Evolutionary conservation across 2,113 vertebrate species (phyloP).

Genomic region (Typhlomys cinereus): DNA sequence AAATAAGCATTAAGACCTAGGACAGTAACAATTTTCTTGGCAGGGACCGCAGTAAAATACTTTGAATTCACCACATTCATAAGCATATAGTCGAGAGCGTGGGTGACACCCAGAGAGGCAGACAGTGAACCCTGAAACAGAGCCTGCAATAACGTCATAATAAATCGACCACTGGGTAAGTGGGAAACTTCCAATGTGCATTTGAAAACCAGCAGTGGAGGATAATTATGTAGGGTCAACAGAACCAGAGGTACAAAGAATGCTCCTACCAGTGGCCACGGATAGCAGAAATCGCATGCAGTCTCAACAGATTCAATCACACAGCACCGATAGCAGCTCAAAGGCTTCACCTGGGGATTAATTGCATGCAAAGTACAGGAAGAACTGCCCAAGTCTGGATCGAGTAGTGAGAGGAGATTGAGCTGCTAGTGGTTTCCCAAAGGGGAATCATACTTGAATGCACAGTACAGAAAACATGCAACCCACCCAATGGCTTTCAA

Average conservation of each 20-base stretch:
- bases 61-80: neutral
- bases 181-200: neutral
- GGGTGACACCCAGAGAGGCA: neutral
- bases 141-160: neutral
- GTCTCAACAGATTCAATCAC: neutral
- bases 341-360: neutral
- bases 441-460: neutral
- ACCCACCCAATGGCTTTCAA: neutral
- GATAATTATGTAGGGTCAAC: neutral
- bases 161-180: neutral
- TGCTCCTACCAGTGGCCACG: neutral
- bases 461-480: neutral
- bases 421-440: neutral
- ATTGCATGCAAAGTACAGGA: neutral
- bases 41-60: neutral
- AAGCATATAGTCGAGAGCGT: neutral
- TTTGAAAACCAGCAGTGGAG: neutral
- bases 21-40: neutral
- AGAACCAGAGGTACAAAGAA: neutral
- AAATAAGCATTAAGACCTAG: slow-evolving; percentile 14
- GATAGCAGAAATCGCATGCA: neutral
- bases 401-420: neutral
- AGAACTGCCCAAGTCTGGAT: neutral
- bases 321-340: neutral
- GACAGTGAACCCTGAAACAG: neutral